phyloP scores from a whole-genome alignment of 2,797 vertebrate genomes.

The Enteromius trimaculatus region DNA sequence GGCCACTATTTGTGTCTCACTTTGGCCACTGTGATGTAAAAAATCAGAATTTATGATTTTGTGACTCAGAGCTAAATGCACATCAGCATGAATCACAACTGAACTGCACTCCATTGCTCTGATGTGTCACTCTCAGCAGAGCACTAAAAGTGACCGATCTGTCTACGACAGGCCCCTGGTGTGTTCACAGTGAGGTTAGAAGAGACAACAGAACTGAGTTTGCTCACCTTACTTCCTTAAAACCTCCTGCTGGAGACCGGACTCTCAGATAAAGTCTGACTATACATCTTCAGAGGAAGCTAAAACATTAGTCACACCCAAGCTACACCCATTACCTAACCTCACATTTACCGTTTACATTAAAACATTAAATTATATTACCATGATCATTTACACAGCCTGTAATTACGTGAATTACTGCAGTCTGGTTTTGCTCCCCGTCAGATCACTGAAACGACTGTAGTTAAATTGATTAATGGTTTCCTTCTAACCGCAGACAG shows the following conservation, averaged over 20 bases:
- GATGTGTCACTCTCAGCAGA: slow-evolving; percentile 42
- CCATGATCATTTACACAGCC: slow-evolving; percentile 31
- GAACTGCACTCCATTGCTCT: slow-evolving; percentile 32
- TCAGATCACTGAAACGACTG: slow-evolving; percentile 20
- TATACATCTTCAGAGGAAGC: not conserved
- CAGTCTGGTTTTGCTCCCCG: slow-evolving; percentile 18
- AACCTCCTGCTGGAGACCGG: slow-evolving; percentile 10
- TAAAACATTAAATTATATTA: slow-evolving; percentile 30
- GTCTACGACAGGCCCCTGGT: slow-evolving; percentile 17
- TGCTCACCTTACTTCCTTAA: slow-evolving; percentile 9
- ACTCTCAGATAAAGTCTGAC: not conserved
- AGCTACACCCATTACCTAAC: slow-evolving; percentile 10
- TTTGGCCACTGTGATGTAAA: slow-evolving; percentile 24
- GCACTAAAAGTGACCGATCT: slow-evolving; percentile 37
- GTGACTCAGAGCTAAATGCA: slow-evolving; percentile 30
- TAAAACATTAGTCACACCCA: slow-evolving; percentile 13
- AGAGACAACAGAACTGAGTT: slow-evolving; percentile 9
- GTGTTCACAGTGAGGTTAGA: slow-evolving; percentile 38
- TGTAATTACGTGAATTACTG: slow-evolving; percentile 35
- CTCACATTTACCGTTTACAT: slow-evolving; percentile 36
- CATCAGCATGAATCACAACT: slow-evolving; percentile 20
- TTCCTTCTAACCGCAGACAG: slow-evolving; percentile 33
- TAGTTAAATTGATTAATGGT: slow-evolving; percentile 48
- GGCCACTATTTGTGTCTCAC: slow-evolving; percentile 6
- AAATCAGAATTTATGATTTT: slow-evolving; percentile 29